Conservation (phyloP, 2,888 invertebrate genomes). For the Neria commutata region DNA sequence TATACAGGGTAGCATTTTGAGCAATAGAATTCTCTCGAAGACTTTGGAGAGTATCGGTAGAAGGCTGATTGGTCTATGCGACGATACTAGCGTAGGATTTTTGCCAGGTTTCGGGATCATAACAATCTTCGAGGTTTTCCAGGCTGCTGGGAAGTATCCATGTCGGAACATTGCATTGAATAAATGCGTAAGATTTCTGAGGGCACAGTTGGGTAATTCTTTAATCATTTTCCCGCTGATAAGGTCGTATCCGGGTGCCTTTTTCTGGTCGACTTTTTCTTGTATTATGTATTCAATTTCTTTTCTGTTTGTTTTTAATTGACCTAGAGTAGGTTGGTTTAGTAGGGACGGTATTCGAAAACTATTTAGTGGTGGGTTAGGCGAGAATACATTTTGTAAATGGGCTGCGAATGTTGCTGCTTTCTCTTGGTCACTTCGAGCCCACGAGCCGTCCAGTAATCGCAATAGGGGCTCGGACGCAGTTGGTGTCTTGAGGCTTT, state of each 20-base stretch:
- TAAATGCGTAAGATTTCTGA: background rate
- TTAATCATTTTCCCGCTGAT: conserved; percentile 11
- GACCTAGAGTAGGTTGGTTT: no score
- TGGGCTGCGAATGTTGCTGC: no score
- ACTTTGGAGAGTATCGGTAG: background rate
- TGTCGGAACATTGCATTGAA: background rate
- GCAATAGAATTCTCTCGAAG: background rate
- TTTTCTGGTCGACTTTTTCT: no score
- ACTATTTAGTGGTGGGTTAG: no score
- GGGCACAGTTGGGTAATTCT: background rate
- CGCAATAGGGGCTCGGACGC: no score
- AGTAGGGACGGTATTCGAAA: no score
- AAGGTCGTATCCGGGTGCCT: conserved; percentile 6
- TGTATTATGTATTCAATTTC: no score
- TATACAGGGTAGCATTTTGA: background rate
- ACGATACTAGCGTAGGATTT: background rate
- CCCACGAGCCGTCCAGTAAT: no score
- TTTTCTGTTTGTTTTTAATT: no score
- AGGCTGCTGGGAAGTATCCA: background rate
- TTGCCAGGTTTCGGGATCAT: background rate
- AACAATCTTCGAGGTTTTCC: background rate
- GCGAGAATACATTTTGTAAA: no score
- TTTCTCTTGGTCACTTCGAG: no score
- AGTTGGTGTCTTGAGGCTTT: no score
- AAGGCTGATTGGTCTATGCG: background rate